Percentiles rank a stretch among this genome's conserved stretches.
These are phyloP conservation scores for Harpagus bidentatus DNA, from an alignment of 2,113 vertebrate genomes.

Conservation along the genomic window DNA sequence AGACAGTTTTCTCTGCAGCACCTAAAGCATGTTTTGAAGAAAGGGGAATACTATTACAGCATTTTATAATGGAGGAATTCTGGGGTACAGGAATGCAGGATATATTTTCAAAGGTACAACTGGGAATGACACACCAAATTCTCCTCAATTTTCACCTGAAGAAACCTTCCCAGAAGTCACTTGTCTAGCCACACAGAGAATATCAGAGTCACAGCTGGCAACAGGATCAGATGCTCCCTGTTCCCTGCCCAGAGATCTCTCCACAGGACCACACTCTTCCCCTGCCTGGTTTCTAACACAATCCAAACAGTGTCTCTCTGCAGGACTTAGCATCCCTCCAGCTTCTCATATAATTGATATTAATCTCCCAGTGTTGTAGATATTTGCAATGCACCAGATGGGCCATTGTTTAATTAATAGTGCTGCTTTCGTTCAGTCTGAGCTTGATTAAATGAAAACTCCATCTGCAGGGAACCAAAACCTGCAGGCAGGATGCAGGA, in stretches of 20 bases:
- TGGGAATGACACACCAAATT: neutral
- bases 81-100: neutral
- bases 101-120: neutral
- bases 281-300: neutral
- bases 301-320: neutral
- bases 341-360: slow-evolving; percentile 45
- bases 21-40: neutral
- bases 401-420: slow-evolving; percentile 64
- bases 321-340: neutral
- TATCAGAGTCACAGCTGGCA: neutral
- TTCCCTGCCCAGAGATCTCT: neutral
- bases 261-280: neutral
- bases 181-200: neutral
- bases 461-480: slow-evolving; percentile 40
- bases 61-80: neutral
- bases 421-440: slow-evolving; percentile 39
- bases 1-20: neutral
- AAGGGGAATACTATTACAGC: neutral
- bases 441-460: slow-evolving; percentile 56
- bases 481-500: neutral
- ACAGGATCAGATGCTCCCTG: neutral
- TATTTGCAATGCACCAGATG: slow-evolving; percentile 50
- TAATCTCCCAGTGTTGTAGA: slow-evolving; percentile 33
- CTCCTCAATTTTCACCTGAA: neutral
- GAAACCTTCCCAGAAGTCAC: neutral